phyloP scores from a whole-genome alignment of 1,140 invertebrate species.

The Anoplolepis gracilipes region DNA sequence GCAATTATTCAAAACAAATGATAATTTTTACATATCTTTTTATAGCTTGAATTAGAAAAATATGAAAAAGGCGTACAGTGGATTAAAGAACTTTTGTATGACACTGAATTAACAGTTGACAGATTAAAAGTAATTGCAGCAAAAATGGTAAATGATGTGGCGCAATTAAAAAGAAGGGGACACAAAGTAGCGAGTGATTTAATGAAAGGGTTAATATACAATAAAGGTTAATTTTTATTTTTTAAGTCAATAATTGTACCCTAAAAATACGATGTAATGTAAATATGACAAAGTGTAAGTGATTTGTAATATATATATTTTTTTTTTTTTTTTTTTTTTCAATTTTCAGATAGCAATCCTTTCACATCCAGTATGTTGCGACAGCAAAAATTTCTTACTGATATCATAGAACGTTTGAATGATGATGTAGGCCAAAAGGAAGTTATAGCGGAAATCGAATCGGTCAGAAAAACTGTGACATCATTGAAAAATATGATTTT shows the following conservation, averaged over 20 bases:
- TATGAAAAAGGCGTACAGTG: conserved; percentile 92
- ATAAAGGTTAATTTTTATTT: conserved; percentile 85
- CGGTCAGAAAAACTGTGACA: conserved; percentile 88
- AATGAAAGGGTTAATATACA: conserved; percentile 88
- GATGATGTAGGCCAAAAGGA: conserved; percentile 85
- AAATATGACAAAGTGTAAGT: not conserved
- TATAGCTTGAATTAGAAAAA: conserved; percentile 91
- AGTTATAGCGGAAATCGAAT: conserved; percentile 88
- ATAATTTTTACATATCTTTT: not conserved
- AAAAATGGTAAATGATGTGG: conserved; percentile 92
- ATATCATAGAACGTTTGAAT: conserved; percentile 88
- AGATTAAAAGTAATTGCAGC: conserved; percentile 91
- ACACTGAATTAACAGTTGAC: conserved; percentile 90
- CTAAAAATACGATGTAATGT: not conserved
- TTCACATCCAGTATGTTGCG: conserved; percentile 89
- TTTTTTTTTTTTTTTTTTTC: conserved; percentile 20
- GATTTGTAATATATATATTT: not conserved
- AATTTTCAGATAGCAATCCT: conserved; percentile 90
- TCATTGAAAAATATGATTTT: conserved; percentile 88
- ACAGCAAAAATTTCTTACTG: conserved; percentile 92
- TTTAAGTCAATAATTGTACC: not conserved
- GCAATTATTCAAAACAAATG: not conserved
- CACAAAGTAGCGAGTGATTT: conserved; percentile 87
- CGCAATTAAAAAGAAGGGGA: conserved; percentile 89
- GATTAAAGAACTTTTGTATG: conserved; percentile 91